Conservation (phyloP, 1,140 invertebrate genomes). For the Neodiprion lecontei region DNA sequence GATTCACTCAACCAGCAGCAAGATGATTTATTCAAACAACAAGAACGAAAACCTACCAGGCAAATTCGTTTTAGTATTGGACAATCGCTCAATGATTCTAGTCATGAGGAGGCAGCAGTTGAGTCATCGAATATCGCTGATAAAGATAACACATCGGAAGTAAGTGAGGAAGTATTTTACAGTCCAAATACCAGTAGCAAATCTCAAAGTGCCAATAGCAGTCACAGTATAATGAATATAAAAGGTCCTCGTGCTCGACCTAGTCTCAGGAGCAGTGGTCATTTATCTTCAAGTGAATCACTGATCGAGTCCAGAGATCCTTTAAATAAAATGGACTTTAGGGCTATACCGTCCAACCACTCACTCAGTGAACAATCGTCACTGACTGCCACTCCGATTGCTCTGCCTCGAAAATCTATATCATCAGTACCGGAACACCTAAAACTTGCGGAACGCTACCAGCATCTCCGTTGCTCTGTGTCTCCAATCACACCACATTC, state of each 20-base stretch:
- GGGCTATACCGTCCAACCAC: background rate
- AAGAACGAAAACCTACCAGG: slow-evolving; percentile 32
- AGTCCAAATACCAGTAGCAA: slow-evolving; percentile 30
- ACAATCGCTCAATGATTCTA: slow-evolving; percentile 28
- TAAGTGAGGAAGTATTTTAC: slow-evolving; percentile 14
- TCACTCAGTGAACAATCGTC: background rate
- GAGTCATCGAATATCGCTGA: background rate
- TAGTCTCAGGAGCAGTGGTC: slow-evolving; percentile 42
- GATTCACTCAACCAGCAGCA: slow-evolving; percentile 3
- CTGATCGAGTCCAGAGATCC: background rate
- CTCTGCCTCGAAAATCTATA: background rate
- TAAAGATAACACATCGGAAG: slow-evolving; percentile 11
- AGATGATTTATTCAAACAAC: slow-evolving; percentile 16
- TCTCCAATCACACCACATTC: background rate
- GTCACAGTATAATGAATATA: slow-evolving; percentile 27
- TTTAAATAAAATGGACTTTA: background rate
- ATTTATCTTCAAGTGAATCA: slow-evolving; percentile 8
- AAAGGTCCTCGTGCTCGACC: slow-evolving; percentile 45
- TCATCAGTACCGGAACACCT: background rate
- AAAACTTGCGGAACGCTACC: background rate
- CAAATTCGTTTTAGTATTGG: slow-evolving; percentile 45
- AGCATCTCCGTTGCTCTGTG: background rate
- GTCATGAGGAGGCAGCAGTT: background rate
- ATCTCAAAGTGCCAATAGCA: slow-evolving; percentile 29
- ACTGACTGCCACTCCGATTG: background rate